Evolutionary conservation across 2,113 vertebrate species (phyloP), one percentile per base, ranked within the genome.

Genomic region (Podarcis muralis): DNA sequence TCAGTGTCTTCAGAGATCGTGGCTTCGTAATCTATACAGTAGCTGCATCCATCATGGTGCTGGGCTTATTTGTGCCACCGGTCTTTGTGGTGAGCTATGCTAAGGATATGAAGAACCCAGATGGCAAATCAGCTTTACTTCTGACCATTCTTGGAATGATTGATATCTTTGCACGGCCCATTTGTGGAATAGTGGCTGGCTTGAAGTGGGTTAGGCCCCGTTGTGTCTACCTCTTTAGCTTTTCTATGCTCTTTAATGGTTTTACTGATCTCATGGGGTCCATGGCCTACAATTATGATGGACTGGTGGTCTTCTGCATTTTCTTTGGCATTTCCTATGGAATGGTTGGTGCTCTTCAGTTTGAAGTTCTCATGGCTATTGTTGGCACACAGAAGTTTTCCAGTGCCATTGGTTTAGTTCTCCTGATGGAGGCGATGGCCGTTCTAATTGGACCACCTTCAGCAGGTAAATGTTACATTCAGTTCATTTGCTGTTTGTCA

Each of bases 341-440:
- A 85, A 99, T 99, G 99, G 98, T 99, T 94, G 99, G 99, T 0
- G 99, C 98, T 3, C 97, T 99, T 89, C 99, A 99, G 96, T 99
- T 99, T 84, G 99, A 99, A 95, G 99, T 99, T 88, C 97, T 99
- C 85, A 99, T 99, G 99, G 93, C 98, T n/a, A 98, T 99, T 0
- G 98, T 99, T 86, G 99, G 98, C 20, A 99, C 98, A 0, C 96
- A 98, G 77, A 98, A 97, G 93, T 99, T 99, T 94, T 97, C 99
- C 96, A 99, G 99, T 4, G 99, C 99, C 89, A 98, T 99, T 0
- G 99, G 99, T 75, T 97, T 99, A 20, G 99, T 99, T 68, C 97
- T 99, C 89, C 96, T 99, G 89, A 95, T 98, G 84, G 99, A 99
- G 94, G 98, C 99, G 27, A 40, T 98, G 16, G 98, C 98, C 16